Evolutionary conservation across 2,797 vertebrate genomes (phyloP), one percentile per base, ranked within the genome.

Genomic region (Paratrypauchen microcephalus): DNA sequence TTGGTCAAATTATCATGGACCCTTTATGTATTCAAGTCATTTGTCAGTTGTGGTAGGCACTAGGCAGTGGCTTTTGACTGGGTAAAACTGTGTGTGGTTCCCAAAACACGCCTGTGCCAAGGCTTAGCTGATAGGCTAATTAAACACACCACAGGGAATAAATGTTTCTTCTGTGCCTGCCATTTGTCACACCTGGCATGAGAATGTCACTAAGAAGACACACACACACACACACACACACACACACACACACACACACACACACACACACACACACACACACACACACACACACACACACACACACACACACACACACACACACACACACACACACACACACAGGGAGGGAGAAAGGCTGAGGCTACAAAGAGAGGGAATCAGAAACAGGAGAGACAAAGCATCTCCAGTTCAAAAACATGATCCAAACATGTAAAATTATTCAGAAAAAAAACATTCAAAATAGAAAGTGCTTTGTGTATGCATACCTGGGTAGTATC

Each of bases 161-260:
- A 92, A 90, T 88, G 88, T 88, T 90, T 91, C 89, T 86, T 89
- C 88, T 88, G 81, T 82, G 87, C 81, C 88, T 86, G 89, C 91
- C 90, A 92, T 92, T 93, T 91, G 91, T 93, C 91, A 92, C 91
- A 93, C 91, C 90, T 93, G 91, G 91, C 89, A 91, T 80, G 75
- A 86, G 91, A 91, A 90, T 90, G 89, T 92, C 90, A 91, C 84
- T 52, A 61, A 68, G 69, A 88, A 71, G 84, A 78, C 77, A 83
- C 73, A 79, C 56, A 69, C 72, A 76, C 66, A 58, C 55, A 7
- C 45, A 2, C 45, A 69, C 66, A 75, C 65, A 71, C 68, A 73
- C 55, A 68, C 39, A 12, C n/a, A 52, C n/a, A 23, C 50, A 54
- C 50, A 21, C 9, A 54, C 8, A 54, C 50, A 12, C n/a, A 52